Evolutionary conservation across 2,113 vertebrate species (phyloP), one percentile per base, ranked within the genome.

Genomic region (Trematocara variabile): DNA sequence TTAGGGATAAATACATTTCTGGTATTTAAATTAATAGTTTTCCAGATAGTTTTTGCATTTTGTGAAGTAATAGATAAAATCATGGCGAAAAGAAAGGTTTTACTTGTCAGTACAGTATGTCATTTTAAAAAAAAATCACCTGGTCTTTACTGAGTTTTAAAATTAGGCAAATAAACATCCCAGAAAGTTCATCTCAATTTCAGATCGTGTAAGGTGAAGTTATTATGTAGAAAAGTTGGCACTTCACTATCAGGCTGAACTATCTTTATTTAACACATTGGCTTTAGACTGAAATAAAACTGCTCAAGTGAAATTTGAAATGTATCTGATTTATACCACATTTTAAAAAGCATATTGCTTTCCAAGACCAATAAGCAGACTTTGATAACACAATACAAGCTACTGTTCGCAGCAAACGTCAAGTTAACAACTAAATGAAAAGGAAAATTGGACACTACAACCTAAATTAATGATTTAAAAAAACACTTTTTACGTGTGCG

Each of bases 11-110:
- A 46, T 16, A 73, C 13, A 73, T 73, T 28, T 10, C 39, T 73
- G 13, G 13, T 73, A 46, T 16, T 46, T 8, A 73, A 28, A 73
- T 46, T 1, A 16, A 9, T 73, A 46, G 3, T 73, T 6, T 73
- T 73, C 13, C 13, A 22, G 20, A 2, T 44, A 25, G 13, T 46
- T 44, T 41, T 41, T 14, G 4, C n/a, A 46, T 73, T 46, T 28
- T 73, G 8, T 73, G 13, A 28, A 28, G 12, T 73, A 73, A 73
- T 46, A 46, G 22, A 73, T 73, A 73, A 18, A 46, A 46, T 73
- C 22, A 73, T 18, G 22, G 5, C 2, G 0, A 73, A 73, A 73
- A 18, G 22, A 73, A 73, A 73, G 39, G 39, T 73, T 73, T 73
- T 46, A 73, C 13, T 16, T 46, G 3, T 25, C 20, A 70, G 13